A percentile compares a stretch with the other conserved stretches of the same genome.
phyloP scores from a whole-genome alignment of 2,888 invertebrate species.

The Folsomia candida region DNA sequence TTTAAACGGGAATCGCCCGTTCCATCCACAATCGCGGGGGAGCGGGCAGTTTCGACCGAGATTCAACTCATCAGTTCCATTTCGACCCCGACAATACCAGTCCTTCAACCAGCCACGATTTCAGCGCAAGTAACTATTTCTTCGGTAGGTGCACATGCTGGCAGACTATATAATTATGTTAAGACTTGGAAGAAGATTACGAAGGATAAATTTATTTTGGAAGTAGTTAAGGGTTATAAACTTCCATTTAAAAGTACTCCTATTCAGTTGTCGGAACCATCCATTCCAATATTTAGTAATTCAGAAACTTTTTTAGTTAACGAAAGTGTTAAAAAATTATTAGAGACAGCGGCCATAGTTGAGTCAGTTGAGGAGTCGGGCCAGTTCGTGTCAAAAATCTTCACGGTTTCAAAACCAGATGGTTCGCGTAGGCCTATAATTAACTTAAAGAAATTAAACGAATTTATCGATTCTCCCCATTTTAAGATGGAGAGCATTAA shows the following conservation, averaged over 20 bases:
- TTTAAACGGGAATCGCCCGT: neutral
- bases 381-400: conserved; percentile 7
- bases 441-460: no score
- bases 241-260: neutral
- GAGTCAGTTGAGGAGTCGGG: neutral
- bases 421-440: no score
- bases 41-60: neutral
- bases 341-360: neutral
- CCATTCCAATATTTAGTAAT: neutral
- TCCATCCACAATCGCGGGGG: neutral
- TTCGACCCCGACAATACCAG: neutral
- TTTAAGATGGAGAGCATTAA: no score
- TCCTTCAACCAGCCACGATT: neutral
- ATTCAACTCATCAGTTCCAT: neutral
- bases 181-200: neutral
- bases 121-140: neutral
- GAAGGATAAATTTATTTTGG: neutral
- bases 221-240: neutral
- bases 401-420: no score
- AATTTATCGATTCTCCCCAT: no score
- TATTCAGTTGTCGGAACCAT: neutral
- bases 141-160: conserved; percentile 3
- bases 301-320: neutral
- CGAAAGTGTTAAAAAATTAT: neutral
- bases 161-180: neutral